Conservation (phyloP, 2,888 invertebrate species). For the Andrena hattorfiana region DNA sequence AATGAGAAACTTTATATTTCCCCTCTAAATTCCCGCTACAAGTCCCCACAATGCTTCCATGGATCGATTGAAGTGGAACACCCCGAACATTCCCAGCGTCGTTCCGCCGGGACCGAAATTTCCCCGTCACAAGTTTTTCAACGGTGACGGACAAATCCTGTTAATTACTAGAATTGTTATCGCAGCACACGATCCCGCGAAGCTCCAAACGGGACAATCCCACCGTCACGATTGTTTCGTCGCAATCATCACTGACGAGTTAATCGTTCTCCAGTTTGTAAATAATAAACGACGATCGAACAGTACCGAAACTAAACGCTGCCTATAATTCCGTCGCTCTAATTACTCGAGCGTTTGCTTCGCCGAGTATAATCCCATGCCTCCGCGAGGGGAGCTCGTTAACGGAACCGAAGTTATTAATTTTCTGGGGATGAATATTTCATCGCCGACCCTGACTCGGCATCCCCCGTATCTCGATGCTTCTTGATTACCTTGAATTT, state of each 20-base stretch:
- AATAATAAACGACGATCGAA: slow-evolving; percentile 13
- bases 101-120: no score
- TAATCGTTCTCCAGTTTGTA: neutral
- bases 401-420: slow-evolving; percentile 13
- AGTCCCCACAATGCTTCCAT: no score
- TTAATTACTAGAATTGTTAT: no score
- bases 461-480: neutral
- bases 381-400: slow-evolving; percentile 5
- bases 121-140: no score
- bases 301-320: neutral
- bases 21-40: no score
- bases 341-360: slow-evolving; percentile 16
- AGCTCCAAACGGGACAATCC: neutral
- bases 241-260: neutral
- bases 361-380: neutral
- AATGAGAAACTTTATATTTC: no score
- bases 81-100: no score
- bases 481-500: slow-evolving; percentile 10
- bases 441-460: neutral
- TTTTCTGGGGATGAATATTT: slow-evolving; percentile 26
- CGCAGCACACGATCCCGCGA: no score
- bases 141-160: no score
- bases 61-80: no score
- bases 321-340: slow-evolving; percentile 9
- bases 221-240: neutral